A percentile compares a stretch with the other conserved stretches of the same genome.
These are phyloP conservation scores for Myotis myotis DNA, from an alignment of 2,797 vertebrate species.

Conservation along the genomic window DNA sequence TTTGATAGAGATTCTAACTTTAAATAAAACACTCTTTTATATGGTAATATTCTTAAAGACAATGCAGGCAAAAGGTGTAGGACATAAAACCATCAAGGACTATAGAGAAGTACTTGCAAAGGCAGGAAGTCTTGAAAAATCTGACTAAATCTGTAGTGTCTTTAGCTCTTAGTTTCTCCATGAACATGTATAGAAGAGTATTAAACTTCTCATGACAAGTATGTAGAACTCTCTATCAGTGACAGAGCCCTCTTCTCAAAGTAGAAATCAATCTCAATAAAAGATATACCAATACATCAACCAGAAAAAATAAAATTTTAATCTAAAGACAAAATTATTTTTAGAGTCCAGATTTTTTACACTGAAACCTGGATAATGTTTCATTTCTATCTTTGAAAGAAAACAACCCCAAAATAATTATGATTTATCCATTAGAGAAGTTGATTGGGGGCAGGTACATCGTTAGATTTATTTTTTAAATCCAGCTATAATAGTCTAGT, in stretches of 20 bases:
- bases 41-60: not conserved
- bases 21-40: not conserved
- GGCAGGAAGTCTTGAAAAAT: not conserved
- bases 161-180: not conserved
- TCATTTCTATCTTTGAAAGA: constrained; percentile 26
- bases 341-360: not conserved
- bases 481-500: not conserved
- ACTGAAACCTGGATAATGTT: not conserved
- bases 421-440: not conserved
- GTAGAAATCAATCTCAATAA: not conserved
- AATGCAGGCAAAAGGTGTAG: not conserved
- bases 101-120: not conserved
- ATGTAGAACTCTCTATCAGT: not conserved
- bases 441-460: not conserved
- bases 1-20: not conserved
- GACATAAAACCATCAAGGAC: not conserved
- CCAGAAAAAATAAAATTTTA: constrained; percentile 29
- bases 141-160: not conserved
- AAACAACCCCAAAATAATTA: constrained; percentile 13
- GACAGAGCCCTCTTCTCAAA: not conserved
- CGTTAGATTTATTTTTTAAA: constrained; percentile 3
- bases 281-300: not conserved
- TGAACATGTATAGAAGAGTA: not conserved
- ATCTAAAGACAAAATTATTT: constrained; percentile 37
- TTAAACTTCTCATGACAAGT: constrained; percentile 6